Conservation (phyloP, 2,113 vertebrate species). For the Poeciliopsis prolifica region DNA sequence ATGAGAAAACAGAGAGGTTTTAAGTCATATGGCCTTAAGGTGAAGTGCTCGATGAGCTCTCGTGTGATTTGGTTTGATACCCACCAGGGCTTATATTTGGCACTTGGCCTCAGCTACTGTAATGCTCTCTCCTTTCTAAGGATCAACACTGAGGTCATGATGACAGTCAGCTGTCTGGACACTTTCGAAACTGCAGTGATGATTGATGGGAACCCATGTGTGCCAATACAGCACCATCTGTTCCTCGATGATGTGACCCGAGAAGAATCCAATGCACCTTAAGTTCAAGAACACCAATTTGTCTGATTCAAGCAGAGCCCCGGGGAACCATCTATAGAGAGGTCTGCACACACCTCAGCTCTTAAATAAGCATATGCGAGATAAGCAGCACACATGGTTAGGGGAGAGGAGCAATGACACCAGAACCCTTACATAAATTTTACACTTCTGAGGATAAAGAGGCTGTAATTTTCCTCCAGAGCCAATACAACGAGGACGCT, state of each 20-base stretch:
- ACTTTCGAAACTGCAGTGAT: neutral
- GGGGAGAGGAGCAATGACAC: slow-evolving; percentile 1
- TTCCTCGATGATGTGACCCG: slow-evolving; percentile 29
- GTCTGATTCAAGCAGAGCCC: slow-evolving; percentile 20
- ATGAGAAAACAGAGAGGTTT: neutral
- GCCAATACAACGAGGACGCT: neutral
- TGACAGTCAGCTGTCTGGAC: neutral
- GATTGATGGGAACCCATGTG: slow-evolving; percentile 7
- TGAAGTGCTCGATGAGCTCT: neutral
- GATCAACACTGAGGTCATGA: neutral
- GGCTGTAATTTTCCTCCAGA: slow-evolving; percentile 18
- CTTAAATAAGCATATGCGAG: slow-evolving; percentile 24
- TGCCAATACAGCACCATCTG: slow-evolving; percentile 21
- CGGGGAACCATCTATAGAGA: slow-evolving; percentile 10
- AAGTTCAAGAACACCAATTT: slow-evolving; percentile 7
- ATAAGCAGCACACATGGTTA: slow-evolving; percentile 48
- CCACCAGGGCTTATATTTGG: neutral
- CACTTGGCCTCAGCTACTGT: neutral
- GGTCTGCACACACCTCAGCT: neutral
- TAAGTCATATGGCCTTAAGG: no score
- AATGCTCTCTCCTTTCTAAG: neutral
- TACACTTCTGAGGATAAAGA: slow-evolving; percentile 14
- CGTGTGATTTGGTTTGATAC: neutral
- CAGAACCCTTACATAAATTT: slow-evolving; percentile 17
- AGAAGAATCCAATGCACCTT: slow-evolving; percentile 32